Evolutionary conservation across 2,113 vertebrate species (phyloP).

Genomic region (Bucco capensis): DNA sequence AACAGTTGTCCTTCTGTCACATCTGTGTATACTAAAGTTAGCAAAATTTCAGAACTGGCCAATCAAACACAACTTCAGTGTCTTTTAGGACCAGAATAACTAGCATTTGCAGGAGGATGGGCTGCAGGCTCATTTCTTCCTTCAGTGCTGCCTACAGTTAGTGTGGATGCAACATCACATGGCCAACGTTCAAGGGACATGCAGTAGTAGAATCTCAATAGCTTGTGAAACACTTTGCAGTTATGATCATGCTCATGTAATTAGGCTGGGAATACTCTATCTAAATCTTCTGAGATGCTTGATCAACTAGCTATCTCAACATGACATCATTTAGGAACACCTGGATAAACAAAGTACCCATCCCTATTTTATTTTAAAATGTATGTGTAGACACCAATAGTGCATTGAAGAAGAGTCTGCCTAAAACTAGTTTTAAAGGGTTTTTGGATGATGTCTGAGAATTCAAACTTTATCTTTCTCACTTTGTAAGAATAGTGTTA

Average conservation of each 20-base stretch:
- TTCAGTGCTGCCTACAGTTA: neutral
- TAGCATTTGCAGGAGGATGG: neutral
- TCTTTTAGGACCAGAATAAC: neutral
- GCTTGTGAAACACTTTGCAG: neutral
- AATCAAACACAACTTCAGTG: neutral
- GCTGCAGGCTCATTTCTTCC: neutral
- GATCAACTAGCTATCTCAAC: neutral
- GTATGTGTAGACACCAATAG: rapidly evolving
- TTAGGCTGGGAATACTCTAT: neutral
- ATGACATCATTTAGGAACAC: neutral
- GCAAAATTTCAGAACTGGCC: neutral
- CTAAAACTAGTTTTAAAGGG: neutral
- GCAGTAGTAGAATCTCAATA: neutral
- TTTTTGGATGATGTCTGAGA: neutral
- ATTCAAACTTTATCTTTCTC: neutral
- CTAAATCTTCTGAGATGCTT: neutral
- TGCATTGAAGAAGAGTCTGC: neutral
- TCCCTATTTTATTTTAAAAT: neutral
- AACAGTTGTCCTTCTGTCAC: neutral
- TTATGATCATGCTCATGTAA: neutral
- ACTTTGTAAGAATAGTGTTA: neutral
- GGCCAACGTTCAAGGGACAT: neutral
- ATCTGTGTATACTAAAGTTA: neutral
- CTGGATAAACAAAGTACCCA: neutral
- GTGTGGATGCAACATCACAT: neutral